These are phyloP conservation scores for Forficula auricularia DNA, from an alignment of 1,140 invertebrate genomes.

Conservation along the genomic window DNA sequence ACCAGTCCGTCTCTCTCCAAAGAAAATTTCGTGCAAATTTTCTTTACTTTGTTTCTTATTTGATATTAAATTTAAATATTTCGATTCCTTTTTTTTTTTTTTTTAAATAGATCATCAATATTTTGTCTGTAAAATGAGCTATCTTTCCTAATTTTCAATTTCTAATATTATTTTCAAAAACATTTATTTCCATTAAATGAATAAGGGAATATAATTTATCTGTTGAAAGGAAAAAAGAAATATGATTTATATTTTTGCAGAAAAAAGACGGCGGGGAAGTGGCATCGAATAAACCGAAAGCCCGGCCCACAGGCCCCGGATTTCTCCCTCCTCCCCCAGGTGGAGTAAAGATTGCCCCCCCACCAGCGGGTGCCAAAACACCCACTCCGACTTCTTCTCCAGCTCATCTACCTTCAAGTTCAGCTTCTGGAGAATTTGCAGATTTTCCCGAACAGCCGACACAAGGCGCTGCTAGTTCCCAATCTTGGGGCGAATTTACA, in stretches of 20 bases:
- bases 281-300: slow-evolving; percentile 37
- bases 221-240: too few relatives aligned
- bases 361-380: slow-evolving; percentile 35
- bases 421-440: slow-evolving; percentile 30
- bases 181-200: too few relatives aligned
- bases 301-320: slow-evolving; percentile 31
- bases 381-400: slow-evolving; percentile 43
- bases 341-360: slow-evolving; percentile 43
- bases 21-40: too few relatives aligned
- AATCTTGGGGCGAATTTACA: slow-evolving; percentile 61
- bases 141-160: too few relatives aligned
- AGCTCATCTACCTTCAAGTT: slow-evolving; percentile 34
- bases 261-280: slow-evolving; percentile 74
- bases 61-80: too few relatives aligned
- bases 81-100: too few relatives aligned
- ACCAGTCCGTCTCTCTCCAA: too few relatives aligned
- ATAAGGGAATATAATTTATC: too few relatives aligned
- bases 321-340: slow-evolving; percentile 74
- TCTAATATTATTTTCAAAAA: too few relatives aligned
- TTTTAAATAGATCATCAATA: too few relatives aligned
- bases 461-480: slow-evolving; percentile 13
- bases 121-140: too few relatives aligned
- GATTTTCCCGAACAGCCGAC: slow-evolving; percentile 28
- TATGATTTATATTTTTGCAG: slow-evolving; percentile 26
- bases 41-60: too few relatives aligned